Base-by-base conservation (phyloP, 2,888 invertebrate genomes). In the Norana najaformis region DNA sequence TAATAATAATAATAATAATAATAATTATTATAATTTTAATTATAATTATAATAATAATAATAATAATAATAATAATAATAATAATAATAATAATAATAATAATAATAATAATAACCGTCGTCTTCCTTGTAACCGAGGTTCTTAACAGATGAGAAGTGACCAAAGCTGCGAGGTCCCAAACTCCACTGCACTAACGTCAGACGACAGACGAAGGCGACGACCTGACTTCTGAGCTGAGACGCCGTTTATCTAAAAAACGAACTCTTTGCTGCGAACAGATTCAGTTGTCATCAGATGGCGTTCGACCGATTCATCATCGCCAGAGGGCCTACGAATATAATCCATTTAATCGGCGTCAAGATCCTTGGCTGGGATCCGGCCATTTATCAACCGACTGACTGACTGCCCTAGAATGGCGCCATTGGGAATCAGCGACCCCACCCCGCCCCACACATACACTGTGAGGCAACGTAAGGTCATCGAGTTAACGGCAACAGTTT, bases 1-100 rank as follows among this genome's bases (percentile, higher is more conserved):
- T 85, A 85, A 36, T 85, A 85, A 36, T 85, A 36, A 36, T 85
- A 85, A 36, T 85, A 85, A 36, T 85, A 85, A 36, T 85, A 85
- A 36, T 85, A 85, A 36, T 85, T 18, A 36, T 85, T 18, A n/a
- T 85, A 85, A 36, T 85, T 18, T 18, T 85, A 85, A n/a, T 85
- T 18, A 36, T 85, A 85, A 36, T 85, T 18, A 36, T 85, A 85
- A 36, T 85, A 85, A 36, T 85, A n/a, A 18, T 16, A 85, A 18
- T 34, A 18, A 85, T 23, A 53, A 23, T 53, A n/a, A n/a, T n/a
- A n/a, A n/a, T n/a, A n/a, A n/a, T n/a, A n/a, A n/a, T n/a, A n/a
- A n/a, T n/a, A n/a, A n/a, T n/a, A n/a, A n/a, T n/a, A n/a, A n/a
- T n/a, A n/a, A n/a, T n/a, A n/a, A n/a, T n/a, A n/a, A n/a, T n/a